Evolutionary conservation across 2,888 invertebrate species (phyloP), one percentile per base, ranked within the genome.

Genomic region (Eristalis tenax): DNA sequence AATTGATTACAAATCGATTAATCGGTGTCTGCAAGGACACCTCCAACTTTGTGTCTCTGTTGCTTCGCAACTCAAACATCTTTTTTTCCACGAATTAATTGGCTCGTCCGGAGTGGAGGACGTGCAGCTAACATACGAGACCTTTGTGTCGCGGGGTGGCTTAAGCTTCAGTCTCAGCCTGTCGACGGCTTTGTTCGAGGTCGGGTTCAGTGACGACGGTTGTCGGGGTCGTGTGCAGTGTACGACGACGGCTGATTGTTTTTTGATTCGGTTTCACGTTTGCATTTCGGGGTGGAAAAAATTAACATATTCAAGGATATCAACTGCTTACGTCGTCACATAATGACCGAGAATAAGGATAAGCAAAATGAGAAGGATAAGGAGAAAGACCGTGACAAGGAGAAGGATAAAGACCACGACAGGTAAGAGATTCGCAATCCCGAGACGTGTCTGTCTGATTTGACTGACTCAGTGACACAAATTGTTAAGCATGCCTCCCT

Each of bases 231-330:
- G 43, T n/a, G 23, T 63, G 69, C 35, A 23, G 63, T 26, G 63
- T 23, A 8, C 5, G n/a, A 8, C 5, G n/a, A 32, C 32, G 32
- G 28, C 68, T 75, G 59, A 77, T 83, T 71, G 65, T 56, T 77
- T 68, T 63, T 61, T 66, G 32, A 40, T 78, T 83, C 22, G 28
- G 70, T 71, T 77, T 23, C 15, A 18, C 8, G 61, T 59, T 35
- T 38, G 11, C 50, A 15, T 56, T 63, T 78, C 73, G 76, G 70
- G 15, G 83, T 83, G 78, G 73, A 77, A 73, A 78, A 83, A 78
- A 78, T 83, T 78, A 83, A 78, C 71, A 78, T 83, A 83, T 83
- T 83, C 56, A 83, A 78, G 73, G 78, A 83, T 73, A 83, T 83
- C 73, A 83, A 83, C 66, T 83, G 73, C 68, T 83, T 83, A 57